Base-by-base conservation (phyloP, 2,888 invertebrate genomes). In the Monoplex corrugatus region DNA sequence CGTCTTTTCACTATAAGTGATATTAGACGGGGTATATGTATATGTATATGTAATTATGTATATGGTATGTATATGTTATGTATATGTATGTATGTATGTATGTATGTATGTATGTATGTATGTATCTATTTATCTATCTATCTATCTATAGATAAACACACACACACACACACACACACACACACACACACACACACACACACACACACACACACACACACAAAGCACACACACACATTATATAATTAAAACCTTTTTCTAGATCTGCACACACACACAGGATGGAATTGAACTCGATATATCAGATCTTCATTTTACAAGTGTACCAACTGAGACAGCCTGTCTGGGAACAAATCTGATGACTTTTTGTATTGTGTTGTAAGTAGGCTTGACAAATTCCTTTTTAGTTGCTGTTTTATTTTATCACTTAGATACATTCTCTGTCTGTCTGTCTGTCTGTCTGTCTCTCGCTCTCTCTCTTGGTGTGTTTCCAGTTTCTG, bases 101-200 rank as follows among this genome's bases (percentile, higher is more conserved):
- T 82, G 44, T 38, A 32, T 75, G 72, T 72, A 68, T 87, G 83
- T 85, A 40, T 75, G 38, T 89, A 32, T 85, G 45, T 63, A 16
- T 84, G n/a, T 80, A 32, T 44, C 32, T 87, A 0, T 78, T 50
- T 89, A 3, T 75, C 32, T 83, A 32, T 85, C 88, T 88, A n/a
- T 82, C n/a, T n/a, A 50, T 50, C 19, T 13, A 50, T 50, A 50
- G 19, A 50, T 13, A 50, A 50, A 19, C 50, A 63, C 68, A 68
- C n/a, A n/a, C n/a, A 68, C n/a, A n/a, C 68, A 68, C 68, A 68
- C 68, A 68, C 68, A n/a, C n/a, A 68, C 23, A 68, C 68, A 68
- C 68, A 68, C 68, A 68, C 68, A n/a, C 68, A 68, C 68, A 16
- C 68, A 68, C 68, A 68, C 68, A 68, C 68, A 68, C 68, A n/a